Base-by-base conservation (phyloP, 2,888 invertebrate genomes). In the Melipona bicolor region DNA sequence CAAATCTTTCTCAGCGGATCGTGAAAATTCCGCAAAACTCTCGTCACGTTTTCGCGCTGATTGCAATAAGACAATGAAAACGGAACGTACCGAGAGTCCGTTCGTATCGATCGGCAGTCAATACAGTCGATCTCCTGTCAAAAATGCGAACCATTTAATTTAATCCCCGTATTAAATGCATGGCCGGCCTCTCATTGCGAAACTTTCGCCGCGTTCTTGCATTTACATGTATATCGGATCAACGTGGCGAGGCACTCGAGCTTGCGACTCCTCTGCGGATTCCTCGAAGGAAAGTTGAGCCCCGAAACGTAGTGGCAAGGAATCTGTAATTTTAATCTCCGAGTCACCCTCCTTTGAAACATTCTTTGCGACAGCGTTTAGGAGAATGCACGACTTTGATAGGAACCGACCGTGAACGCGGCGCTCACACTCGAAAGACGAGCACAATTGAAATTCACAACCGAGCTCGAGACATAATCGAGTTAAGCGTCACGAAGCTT, bases 61-160 rank as follows among this genome's bases (percentile, higher is more conserved):
- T 61, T 54, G 61, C n/a, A 21, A 27, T 21, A 73, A 54, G 79
- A 36, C 64, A 64, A 70, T 36, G 19, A 50, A 61, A 67, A 61
- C 11, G 19, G 19, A 24, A 32, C n/a, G 65, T 64, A 9, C 19
- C 19, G 24, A 49, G 21, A 56, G 59, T 36, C 71, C 72, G 19
- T 36, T 61, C n/a, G 43, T 13, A 19, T 24, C n/a, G 62, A 73
- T 79, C 61, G 49, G 17, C 9, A 17, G 24, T 68, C 52, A 50
- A 59, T 76, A 76, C 59, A 59, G n/a, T 4, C 36, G 36, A 74
- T 79, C 69, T 75, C 15, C 9, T 27, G 52, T 17, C 32, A 64
- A 79, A 79, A 75, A 79, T 71, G 49, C 21, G 43, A 76, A 64
- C 76, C 62, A 64, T 72, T 80, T 79, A 73, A 83, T 77, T 68